Conservation (phyloP, 2,888 invertebrate genomes). For the Pristionchus arcanus region DNA sequence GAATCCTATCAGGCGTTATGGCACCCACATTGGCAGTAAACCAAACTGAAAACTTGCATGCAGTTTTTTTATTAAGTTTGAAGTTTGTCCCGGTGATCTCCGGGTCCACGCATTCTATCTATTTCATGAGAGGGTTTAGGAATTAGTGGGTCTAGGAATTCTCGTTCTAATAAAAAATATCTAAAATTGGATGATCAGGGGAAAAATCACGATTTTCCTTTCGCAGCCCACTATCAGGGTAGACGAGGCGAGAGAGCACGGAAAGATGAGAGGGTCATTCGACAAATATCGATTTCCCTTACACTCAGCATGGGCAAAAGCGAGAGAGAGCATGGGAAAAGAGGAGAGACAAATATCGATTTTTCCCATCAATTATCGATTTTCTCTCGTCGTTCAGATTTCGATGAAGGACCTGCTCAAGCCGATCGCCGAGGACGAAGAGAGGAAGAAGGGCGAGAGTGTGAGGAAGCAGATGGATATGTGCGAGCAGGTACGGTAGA, state of each 20-base stretch:
- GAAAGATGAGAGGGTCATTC: too few relatives aligned
- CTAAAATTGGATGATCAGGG: background rate
- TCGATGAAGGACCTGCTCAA: conserved; percentile 50
- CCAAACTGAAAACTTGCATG: too few relatives aligned
- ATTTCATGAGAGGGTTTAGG: background rate
- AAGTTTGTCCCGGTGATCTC: background rate
- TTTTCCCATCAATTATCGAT: background rate
- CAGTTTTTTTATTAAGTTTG: too few relatives aligned
- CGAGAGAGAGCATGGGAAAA: too few relatives aligned
- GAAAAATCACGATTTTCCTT: too few relatives aligned
- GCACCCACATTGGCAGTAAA: too few relatives aligned
- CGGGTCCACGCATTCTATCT: background rate
- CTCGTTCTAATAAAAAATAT: background rate
- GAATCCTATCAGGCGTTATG: too few relatives aligned
- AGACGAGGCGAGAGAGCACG: too few relatives aligned
- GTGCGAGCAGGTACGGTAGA: conserved; percentile 73
- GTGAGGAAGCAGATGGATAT: conserved; percentile 66
- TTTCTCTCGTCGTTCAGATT: background rate
- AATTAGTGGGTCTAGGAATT: too few relatives aligned
- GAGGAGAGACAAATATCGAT: background rate
- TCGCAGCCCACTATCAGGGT: too few relatives aligned
- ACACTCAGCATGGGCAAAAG: too few relatives aligned
- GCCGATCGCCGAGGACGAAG: conserved; percentile 46
- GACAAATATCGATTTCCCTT: too few relatives aligned
- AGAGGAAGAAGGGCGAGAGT: conserved; percentile 58